These are phyloP conservation scores for Felis catus DNA, from an alignment of 2,113 vertebrate species.

Conservation along the genomic window F.catus_Fca126_mat1.0 CM031411.1:96175001-96175500, in stretches of 20 bases:
- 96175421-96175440: too few species aligned
- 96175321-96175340: background rate
- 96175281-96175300: background rate
- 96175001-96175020: slow-evolving; percentile 45
- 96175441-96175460: too few species aligned
- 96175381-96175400: too few species aligned
- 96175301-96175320: background rate
- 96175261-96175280: slow-evolving; percentile 16
- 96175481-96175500: too few species aligned
- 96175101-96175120: background rate
- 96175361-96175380: too few species aligned
- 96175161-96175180: slow-evolving; percentile 9
- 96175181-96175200: background rate
- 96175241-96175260: background rate
- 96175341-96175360: too few species aligned
- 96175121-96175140: background rate
- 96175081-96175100: slow-evolving; percentile 7
- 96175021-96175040: background rate
- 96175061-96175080: background rate
- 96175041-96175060: slow-evolving; percentile 44
- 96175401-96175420: too few species aligned
- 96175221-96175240: background rate
- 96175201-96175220: background rate
- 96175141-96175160: background rate
- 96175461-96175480: too few species aligned